Percentiles rank a stretch among this genome's conserved stretches.
phyloP scores from a whole-genome alignment of 2,888 invertebrate genomes.

The Orthonevra nobilis region DNA sequence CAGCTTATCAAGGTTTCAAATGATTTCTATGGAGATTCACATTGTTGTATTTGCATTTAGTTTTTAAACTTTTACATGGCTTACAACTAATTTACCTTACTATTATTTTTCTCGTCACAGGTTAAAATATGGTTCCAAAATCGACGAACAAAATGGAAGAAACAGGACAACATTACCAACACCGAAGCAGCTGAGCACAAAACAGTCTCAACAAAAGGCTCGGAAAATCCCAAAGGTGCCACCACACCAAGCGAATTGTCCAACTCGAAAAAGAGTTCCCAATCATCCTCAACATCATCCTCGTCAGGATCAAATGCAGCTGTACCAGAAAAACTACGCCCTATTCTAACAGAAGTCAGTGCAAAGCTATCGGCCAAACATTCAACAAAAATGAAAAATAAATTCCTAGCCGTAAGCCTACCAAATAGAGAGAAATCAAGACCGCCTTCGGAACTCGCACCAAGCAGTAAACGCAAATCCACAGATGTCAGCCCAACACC shows the following conservation, averaged over 20 bases:
- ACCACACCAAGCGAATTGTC: slow-evolving; percentile 47
- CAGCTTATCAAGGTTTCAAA: no score
- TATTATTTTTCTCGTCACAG: slow-evolving; percentile 73
- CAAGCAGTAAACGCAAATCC: slow-evolving; percentile 61
- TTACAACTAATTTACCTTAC: no score
- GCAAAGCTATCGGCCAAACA: slow-evolving; percentile 77
- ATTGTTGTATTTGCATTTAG: no score
- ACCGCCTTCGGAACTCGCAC: slow-evolving; percentile 35
- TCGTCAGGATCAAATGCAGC: slow-evolving; percentile 42
- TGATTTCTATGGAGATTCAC: no score
- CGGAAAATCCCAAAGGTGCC: slow-evolving; percentile 56
- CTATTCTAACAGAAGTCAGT: slow-evolving; percentile 74
- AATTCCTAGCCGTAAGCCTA: slow-evolving; percentile 75
- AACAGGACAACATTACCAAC: slow-evolving; percentile 94
- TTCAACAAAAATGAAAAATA: slow-evolving; percentile 78
- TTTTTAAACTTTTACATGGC: no score
- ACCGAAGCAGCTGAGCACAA: slow-evolving; percentile 93
- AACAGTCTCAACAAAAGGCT: slow-evolving; percentile 47
- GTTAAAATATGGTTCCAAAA: slow-evolving; percentile 81
- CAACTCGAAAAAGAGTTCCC: slow-evolving; percentile 38
- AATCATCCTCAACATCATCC: slow-evolving; percentile 70
- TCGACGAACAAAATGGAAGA: slow-evolving; percentile 85
- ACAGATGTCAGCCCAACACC: slow-evolving; percentile 48
- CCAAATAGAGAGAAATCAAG: slow-evolving; percentile 73
- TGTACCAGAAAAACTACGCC: slow-evolving; percentile 71